phyloP scores from a whole-genome alignment of 92 coral and sea anemone genomes.

The Palythoa caribaeorum region DNA sequence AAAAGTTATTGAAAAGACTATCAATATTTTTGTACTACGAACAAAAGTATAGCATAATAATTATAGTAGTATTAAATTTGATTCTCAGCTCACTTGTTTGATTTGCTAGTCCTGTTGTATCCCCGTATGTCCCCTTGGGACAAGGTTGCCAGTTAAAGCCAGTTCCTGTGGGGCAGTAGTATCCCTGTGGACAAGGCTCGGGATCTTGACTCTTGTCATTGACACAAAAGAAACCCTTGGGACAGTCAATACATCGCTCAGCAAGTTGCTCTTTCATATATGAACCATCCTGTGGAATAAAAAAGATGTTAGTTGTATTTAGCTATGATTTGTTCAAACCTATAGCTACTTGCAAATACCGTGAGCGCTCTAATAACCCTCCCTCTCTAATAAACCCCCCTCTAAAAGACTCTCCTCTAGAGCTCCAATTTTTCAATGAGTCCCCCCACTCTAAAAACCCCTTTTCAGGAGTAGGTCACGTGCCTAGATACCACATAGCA shows the following conservation, averaged over 20 bases:
- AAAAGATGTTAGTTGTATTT: neutral
- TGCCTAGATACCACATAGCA: too few species aligned
- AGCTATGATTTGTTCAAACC: neutral
- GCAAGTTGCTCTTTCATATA: constrained; percentile 94
- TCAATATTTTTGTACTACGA: neutral
- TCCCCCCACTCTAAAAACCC: too few species aligned
- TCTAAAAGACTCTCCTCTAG: too few species aligned
- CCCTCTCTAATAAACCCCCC: too few species aligned
- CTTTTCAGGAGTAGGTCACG: too few species aligned
- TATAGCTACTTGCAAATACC: neutral
- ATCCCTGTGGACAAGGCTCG: constrained; percentile 92
- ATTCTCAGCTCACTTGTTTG: constrained; percentile 72
- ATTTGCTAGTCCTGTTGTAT: constrained; percentile 82
- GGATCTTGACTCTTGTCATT: constrained; percentile 97
- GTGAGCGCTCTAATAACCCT: too few species aligned
- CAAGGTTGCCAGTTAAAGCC: constrained; percentile 96
- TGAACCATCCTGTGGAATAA: constrained; percentile 83
- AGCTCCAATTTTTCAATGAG: too few species aligned
- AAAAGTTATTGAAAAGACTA: neutral
- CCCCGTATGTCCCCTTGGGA: constrained; percentile 92
- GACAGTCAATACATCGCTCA: constrained; percentile 86
- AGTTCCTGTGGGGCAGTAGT: constrained; percentile 84
- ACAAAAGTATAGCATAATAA: neutral
- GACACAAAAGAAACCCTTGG: constrained; percentile 96
- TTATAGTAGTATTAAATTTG: neutral